phyloP scores from a whole-genome alignment of 2,113 vertebrate species.

The Gnathonemus echidnorhynchus region DNA sequence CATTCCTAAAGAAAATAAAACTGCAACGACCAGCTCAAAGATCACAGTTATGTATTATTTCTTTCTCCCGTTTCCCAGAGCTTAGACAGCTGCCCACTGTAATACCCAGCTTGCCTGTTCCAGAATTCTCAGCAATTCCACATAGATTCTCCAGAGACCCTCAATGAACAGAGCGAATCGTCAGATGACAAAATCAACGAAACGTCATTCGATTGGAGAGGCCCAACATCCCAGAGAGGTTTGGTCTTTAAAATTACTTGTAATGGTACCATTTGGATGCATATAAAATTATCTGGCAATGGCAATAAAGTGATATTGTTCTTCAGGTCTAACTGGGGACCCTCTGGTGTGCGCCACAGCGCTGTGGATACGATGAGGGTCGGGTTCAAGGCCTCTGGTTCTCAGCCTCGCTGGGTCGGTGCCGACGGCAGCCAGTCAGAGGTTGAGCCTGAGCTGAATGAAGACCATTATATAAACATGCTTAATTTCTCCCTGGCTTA shows the following conservation, averaged over 20 bases:
- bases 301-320: neutral
- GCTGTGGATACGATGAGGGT: neutral
- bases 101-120: neutral
- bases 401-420: slow-evolving; percentile 10
- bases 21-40: neutral
- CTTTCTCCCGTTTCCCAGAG: neutral
- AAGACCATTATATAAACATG: slow-evolving; percentile 43
- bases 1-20: neutral
- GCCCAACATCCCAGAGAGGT: neutral
- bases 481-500: slow-evolving; percentile 48
- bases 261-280: neutral
- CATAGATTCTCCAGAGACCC: neutral
- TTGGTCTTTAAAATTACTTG: neutral
- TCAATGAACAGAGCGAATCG: neutral
- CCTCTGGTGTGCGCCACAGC: neutral
- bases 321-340: neutral
- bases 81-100: neutral
- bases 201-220: neutral
- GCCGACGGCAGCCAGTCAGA: slow-evolving; percentile 16
- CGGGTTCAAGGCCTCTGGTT: neutral
- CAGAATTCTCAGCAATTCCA: neutral
- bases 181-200: neutral
- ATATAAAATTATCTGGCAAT: neutral
- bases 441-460: slow-evolving; percentile 29
- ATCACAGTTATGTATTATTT: neutral